Base-by-base conservation (phyloP, 2,113 vertebrate species). In the Litocranius walleri region DNA sequence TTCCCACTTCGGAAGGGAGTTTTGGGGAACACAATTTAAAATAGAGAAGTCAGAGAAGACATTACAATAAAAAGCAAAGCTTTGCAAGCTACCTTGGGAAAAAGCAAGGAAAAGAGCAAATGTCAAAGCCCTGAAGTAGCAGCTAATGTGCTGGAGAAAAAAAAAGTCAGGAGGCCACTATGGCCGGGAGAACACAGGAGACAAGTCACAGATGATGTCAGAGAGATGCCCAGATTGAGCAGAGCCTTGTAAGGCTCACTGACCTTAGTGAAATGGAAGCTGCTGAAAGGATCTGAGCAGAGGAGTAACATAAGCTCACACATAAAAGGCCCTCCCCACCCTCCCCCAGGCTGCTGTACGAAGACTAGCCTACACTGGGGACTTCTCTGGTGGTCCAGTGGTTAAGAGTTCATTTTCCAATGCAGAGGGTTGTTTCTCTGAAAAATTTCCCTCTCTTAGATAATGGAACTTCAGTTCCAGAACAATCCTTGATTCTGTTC, bases 41-140 rank as follows among this genome's bases (percentile, higher is more conserved):
- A 27, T 52, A 48, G 30, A 86, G 43, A 40, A 36, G 30, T 95
- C 57, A 71, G 29, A 96, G 50, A 84, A 92, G 62, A 59, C 82
- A 40, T 94, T 36, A 48, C 13, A 59, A 71, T 30, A 45, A 94
- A 80, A 80, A 48, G 17, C 17, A 78, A 92, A 71, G 29, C 13
- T 85, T 43, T 74, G 45, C 43, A 56, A 84, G 33, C 27, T 64
- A 40, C 29, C 33, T 29, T 40, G 48, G 23, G 83, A 17, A 19
- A 77, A 33, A 30, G 30, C 57, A 88, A 17, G 52, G 14, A 6
- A 62, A 92, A 57, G 17, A 88, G 8, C 48, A 88, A 59, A 88
- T 2, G 40, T 52, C 57, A 33, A 92, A 88, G 78, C 23, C 59
- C 88, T 57, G 30, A 56, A 57, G 71, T n/a, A 7, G n/a, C 3